Evolutionary conservation across 2,113 vertebrate genomes (phyloP).

Genomic region (Lucifuga dentata): DNA sequence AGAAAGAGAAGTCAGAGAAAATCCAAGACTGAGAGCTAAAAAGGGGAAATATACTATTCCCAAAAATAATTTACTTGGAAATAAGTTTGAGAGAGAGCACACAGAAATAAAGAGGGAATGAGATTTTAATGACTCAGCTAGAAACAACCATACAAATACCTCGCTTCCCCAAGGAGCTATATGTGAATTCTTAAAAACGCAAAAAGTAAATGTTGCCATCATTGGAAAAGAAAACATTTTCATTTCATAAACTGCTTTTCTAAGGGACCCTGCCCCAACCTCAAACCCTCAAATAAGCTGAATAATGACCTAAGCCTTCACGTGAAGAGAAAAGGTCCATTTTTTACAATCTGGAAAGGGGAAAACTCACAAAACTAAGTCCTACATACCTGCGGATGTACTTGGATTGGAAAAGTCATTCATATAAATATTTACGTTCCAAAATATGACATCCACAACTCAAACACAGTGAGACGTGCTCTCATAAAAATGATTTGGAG

Average conservation of each 20-base stretch:
- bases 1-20: neutral
- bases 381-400: neutral
- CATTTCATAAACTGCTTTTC: slow-evolving; percentile 63
- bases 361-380: slow-evolving; percentile 1
- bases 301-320: slow-evolving; percentile 18
- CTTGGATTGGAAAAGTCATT: slow-evolving; percentile 1
- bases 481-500: slow-evolving; percentile 3
- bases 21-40: slow-evolving; percentile 4
- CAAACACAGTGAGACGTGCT: neutral
- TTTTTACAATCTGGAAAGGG: neutral
- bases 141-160: slow-evolving; percentile 39
- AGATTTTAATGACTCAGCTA: slow-evolving; percentile 50
- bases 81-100: slow-evolving; percentile 23
- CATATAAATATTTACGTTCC: slow-evolving; percentile 19
- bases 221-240: slow-evolving; percentile 65
- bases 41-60: slow-evolving; percentile 12
- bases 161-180: slow-evolving; percentile 39
- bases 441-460: neutral
- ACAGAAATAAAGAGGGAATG: slow-evolving; percentile 1
- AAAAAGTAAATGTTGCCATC: slow-evolving; percentile 39
- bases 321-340: slow-evolving; percentile 13
- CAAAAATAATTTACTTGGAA: slow-evolving; percentile 17
- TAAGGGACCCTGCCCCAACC: slow-evolving; percentile 43
- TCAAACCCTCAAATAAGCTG: slow-evolving; percentile 40
- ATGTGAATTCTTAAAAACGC: slow-evolving; percentile 44